phyloP scores from a whole-genome alignment of 1,140 invertebrate genomes.

The Brachystomella parvula region DNA sequence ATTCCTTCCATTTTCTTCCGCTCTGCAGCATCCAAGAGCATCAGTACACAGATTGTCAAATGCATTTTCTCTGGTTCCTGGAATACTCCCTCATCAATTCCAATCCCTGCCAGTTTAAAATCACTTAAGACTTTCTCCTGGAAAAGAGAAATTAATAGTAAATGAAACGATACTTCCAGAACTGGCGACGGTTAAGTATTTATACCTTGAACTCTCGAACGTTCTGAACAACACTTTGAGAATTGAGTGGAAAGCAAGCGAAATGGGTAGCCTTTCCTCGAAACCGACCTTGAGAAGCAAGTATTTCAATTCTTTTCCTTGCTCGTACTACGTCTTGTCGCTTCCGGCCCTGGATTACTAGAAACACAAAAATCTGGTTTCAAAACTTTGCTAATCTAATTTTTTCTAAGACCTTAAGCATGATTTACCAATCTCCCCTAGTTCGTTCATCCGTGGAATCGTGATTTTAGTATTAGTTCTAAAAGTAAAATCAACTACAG shows the following conservation, averaged over 20 bases:
- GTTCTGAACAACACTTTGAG: slow-evolving; percentile 48
- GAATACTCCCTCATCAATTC: slow-evolving; percentile 61
- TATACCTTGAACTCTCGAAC: slow-evolving; percentile 57
- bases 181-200: too few relatives aligned
- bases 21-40: slow-evolving; percentile 62
- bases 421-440: slow-evolving; percentile 50
- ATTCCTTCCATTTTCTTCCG: too few relatives aligned
- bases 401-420: background rate
- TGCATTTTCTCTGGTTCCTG: slow-evolving; percentile 63
- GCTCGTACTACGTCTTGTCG: slow-evolving; percentile 56
- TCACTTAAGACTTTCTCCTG: slow-evolving; percentile 44
- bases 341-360: slow-evolving; percentile 52
- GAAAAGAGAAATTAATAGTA: too few relatives aligned
- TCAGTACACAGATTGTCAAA: slow-evolving; percentile 63
- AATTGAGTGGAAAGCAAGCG: slow-evolving; percentile 63
- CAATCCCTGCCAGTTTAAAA: slow-evolving; percentile 42
- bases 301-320: slow-evolving; percentile 57
- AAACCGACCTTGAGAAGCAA: slow-evolving; percentile 56
- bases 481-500: too few relatives aligned
- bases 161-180: too few relatives aligned
- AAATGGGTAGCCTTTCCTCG: slow-evolving; percentile 65
- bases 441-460: slow-evolving; percentile 53
- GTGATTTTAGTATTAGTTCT: slow-evolving; percentile 61
- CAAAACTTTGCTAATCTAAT: too few relatives aligned
- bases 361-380: too few relatives aligned